Evolutionary conservation across 1,140 invertebrate species (phyloP).

Genomic region (Lasioglossum baleicum): DNA sequence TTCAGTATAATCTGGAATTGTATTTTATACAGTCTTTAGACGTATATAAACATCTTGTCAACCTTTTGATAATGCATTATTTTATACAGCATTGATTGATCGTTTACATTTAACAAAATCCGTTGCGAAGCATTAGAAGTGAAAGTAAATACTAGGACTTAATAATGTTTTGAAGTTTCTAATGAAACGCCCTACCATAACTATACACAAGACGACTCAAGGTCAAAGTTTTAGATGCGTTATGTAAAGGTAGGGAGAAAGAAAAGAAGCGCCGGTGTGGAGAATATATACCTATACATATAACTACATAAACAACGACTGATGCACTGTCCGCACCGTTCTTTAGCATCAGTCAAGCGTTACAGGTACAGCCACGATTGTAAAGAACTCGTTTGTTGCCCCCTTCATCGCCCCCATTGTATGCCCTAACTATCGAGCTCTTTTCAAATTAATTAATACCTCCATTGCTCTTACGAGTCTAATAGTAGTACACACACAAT

Average conservation of each 20-base stretch:
- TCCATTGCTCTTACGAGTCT: background rate
- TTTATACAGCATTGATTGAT: no score
- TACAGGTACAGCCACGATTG: slow-evolving; percentile 41
- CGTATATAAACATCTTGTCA: no score
- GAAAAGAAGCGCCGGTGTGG: background rate
- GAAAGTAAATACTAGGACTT: background rate
- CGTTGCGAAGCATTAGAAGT: background rate
- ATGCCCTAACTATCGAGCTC: slow-evolving; percentile 20
- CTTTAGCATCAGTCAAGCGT: slow-evolving; percentile 36
- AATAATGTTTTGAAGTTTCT: slow-evolving; percentile 17
- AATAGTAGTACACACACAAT: background rate
- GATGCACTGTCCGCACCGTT: slow-evolving; percentile 25
- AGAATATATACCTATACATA: background rate
- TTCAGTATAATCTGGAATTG: background rate
- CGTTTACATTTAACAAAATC: background rate
- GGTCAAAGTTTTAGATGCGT: slow-evolving; percentile 7
- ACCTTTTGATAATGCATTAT: no score
- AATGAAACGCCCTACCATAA: background rate
- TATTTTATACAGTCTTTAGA: background rate
- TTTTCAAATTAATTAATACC: slow-evolving; percentile 21
- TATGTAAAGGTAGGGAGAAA: slow-evolving; percentile 16
- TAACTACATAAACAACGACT: slow-evolving; percentile 26
- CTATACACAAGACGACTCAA: slow-evolving; percentile 9
- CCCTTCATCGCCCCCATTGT: slow-evolving; percentile 28
- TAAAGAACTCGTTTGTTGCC: slow-evolving; percentile 42